A percentile compares a stretch with the other conserved stretches of the same genome.
Conservation (phyloP, 35 echinoderm and acorn worm genomes). For the Holothuria glaberrima region DNA sequence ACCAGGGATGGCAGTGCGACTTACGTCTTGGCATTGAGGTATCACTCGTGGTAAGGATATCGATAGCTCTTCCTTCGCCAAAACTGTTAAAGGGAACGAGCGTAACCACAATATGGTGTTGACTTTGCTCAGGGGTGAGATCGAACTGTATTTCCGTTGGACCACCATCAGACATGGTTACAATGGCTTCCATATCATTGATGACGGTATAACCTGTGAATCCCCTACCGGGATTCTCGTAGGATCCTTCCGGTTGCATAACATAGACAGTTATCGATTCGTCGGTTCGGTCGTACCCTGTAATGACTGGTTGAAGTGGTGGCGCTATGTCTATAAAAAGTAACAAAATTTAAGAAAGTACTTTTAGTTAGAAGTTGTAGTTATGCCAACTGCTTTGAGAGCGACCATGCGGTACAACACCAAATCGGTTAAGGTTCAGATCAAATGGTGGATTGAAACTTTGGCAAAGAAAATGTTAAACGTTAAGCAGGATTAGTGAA, state of each 20-base stretch:
- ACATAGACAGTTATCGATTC: background rate
- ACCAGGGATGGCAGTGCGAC: too few species aligned
- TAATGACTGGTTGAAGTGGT: conserved; percentile 26
- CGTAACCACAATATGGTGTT: conserved; percentile 7
- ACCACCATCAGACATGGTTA: background rate
- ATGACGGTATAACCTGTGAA: background rate
- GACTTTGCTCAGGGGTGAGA: conserved; percentile 24
- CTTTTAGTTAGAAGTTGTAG: background rate
- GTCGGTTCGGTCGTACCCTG: conserved; percentile 1
- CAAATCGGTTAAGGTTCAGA: too few species aligned
- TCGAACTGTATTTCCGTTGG: background rate
- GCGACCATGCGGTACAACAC: too few species aligned
- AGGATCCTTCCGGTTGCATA: conserved; percentile 37
- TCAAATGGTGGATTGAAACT: too few species aligned
- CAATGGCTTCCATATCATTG: background rate
- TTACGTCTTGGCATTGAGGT: conserved; percentile 16
- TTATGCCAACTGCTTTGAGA: background rate
- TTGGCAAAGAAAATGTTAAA: too few species aligned
- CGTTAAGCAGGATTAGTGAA: too few species aligned
- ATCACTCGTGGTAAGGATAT: conserved; percentile 1
- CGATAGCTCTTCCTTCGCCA: conserved; percentile 23
- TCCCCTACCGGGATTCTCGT: conserved; percentile 6
- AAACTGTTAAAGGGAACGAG: conserved; percentile 27
- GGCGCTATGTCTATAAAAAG: conserved; percentile 30
- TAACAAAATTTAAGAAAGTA: background rate